phyloP scores from a whole-genome alignment of 2,113 vertebrate species.

The Barnardius zonarius region DNA sequence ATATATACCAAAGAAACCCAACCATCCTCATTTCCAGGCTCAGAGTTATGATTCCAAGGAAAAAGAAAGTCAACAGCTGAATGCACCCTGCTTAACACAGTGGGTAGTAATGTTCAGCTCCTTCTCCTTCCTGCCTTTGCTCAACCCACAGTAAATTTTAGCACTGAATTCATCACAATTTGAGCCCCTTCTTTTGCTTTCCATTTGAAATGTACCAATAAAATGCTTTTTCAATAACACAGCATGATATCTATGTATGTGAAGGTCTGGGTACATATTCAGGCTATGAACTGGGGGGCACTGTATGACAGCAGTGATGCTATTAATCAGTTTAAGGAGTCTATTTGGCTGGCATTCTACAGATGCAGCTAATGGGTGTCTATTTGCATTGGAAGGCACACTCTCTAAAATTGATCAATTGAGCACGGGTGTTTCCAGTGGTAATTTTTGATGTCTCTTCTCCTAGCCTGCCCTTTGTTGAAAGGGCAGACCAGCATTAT shows the following conservation, averaged over 20 bases:
- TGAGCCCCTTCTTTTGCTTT: neutral
- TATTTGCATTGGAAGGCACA: neutral
- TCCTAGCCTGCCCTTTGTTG: neutral
- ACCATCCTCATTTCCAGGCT: neutral
- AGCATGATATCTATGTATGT: neutral
- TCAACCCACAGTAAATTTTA: neutral
- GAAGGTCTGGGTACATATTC: neutral
- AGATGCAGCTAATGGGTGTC: neutral
- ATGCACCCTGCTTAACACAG: neutral
- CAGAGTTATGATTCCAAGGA: neutral
- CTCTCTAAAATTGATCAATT: conserved; percentile 32
- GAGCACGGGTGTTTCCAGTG: conserved; percentile 1
- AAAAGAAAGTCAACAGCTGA: neutral
- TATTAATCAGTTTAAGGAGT: conserved; percentile 8
- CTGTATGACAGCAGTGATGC: neutral
- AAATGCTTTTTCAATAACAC: neutral
- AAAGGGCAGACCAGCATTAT: neutral
- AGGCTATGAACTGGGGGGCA: neutral
- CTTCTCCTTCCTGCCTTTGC: neutral
- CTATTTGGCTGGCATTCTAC: conserved; percentile 5
- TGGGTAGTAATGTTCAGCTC: fast-evolving
- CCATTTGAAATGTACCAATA: neutral
- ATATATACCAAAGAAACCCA: neutral
- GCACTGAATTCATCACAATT: neutral
- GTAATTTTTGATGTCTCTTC: conserved; percentile 4